These are phyloP conservation scores for Mythimna impura DNA, from an alignment of 2,888 invertebrate species.

Conservation along the genomic window DNA sequence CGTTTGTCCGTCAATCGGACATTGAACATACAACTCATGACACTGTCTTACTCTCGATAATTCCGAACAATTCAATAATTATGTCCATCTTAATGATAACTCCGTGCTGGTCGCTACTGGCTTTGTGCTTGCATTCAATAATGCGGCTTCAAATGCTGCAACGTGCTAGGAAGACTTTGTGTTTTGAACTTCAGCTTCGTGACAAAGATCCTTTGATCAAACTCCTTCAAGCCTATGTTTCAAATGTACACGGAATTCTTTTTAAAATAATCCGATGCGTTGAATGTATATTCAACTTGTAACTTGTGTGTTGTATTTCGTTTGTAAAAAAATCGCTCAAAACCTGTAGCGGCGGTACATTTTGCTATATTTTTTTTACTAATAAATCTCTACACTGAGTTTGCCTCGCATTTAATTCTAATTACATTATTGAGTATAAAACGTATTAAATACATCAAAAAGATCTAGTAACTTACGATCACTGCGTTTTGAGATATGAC, in stretches of 20 bases:
- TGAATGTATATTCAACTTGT: conserved; percentile 27
- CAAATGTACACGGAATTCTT: conserved; percentile 16
- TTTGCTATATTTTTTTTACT: conserved; percentile 69
- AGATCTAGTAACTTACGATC: conserved; percentile 81
- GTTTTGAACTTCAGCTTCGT: conserved; percentile 29
- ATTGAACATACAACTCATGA: conserved; percentile 59
- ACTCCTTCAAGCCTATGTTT: conserved; percentile 1
- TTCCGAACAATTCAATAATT: conserved; percentile 61
- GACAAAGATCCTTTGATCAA: neutral
- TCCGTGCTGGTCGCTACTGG: conserved; percentile 52
- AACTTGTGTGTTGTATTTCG: too few relatives aligned
- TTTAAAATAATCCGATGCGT: conserved; percentile 22
- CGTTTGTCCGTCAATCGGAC: conserved; percentile 49
- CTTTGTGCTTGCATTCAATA: conserved; percentile 64
- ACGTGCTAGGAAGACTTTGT: conserved; percentile 66
- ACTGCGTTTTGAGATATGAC: conserved; percentile 77
- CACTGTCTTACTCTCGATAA: conserved; percentile 60
- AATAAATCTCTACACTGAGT: conserved; percentile 67
- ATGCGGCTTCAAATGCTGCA: conserved; percentile 52
- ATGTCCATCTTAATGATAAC: conserved; percentile 58
- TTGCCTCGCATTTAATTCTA: conserved; percentile 80
- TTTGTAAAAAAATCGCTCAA: conserved; percentile 38
- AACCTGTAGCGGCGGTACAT: conserved; percentile 59
- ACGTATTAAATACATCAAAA: conserved; percentile 89
- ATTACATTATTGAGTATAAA: conserved; percentile 87